Conservation (phyloP, 2,113 vertebrate species). For the Circaetus gallicus region DNA sequence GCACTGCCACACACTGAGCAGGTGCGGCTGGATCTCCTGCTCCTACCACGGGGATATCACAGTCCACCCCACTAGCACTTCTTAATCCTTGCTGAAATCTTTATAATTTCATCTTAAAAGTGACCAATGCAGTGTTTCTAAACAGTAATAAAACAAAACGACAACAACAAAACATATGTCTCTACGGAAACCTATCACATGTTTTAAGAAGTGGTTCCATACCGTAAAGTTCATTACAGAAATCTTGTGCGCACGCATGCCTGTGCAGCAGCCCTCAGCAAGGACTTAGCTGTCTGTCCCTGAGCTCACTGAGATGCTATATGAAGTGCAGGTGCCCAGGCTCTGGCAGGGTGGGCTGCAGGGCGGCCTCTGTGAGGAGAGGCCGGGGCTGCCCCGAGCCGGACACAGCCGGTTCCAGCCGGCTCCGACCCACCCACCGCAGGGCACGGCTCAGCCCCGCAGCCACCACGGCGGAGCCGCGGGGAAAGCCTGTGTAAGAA, state of each 20-base stretch:
- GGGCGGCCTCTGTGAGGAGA: rapidly evolving
- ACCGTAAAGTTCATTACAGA: background rate
- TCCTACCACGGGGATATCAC: rapidly evolving
- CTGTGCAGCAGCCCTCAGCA: background rate
- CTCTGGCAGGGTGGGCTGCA: background rate
- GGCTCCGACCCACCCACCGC: rapidly evolving
- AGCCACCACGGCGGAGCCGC: rapidly evolving
- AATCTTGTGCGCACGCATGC: rapidly evolving
- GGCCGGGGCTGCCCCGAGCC: rapidly evolving
- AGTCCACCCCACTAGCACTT: background rate
- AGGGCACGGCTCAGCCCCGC: background rate
- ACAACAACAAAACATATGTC: background rate
- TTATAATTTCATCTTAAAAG: background rate
- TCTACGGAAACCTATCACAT: background rate
- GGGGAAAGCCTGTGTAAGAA: background rate
- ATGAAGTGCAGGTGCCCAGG: rapidly evolving
- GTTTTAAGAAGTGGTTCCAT: background rate
- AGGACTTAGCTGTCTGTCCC: no score
- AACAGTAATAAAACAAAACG: background rate
- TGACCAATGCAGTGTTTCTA: background rate
- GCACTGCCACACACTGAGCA: background rate
- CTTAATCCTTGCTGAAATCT: background rate
- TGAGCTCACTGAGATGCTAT: background rate
- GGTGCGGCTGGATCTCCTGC: background rate
- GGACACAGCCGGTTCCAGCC: background rate